A percentile compares a stretch with the other conserved stretches of the same genome.
Conservation (phyloP, 2,888 invertebrate species). For the Bimastos eiseni region DNA sequence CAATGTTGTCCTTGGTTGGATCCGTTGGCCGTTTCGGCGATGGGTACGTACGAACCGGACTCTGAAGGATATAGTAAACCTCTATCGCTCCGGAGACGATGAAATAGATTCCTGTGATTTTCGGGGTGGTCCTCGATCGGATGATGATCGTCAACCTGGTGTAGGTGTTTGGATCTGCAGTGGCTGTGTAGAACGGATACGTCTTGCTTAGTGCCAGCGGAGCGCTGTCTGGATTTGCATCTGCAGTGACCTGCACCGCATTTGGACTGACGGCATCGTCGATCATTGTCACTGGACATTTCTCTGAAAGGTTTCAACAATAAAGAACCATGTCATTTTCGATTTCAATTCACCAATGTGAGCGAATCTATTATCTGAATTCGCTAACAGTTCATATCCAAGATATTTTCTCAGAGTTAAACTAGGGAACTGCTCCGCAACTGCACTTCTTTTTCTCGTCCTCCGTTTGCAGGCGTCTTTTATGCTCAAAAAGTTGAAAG, state of each 20-base stretch:
- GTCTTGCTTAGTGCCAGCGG: background rate
- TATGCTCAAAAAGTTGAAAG: background rate
- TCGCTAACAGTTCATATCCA: background rate
- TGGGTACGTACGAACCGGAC: background rate
- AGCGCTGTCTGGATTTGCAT: conserved; percentile 22
- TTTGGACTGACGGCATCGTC: conserved; percentile 19
- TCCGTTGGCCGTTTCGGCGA: background rate
- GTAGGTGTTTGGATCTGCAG: background rate
- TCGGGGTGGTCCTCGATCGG: background rate
- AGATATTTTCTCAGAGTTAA: background rate
- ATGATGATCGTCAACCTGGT: background rate
- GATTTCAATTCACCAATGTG: background rate
- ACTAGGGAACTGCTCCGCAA: background rate
- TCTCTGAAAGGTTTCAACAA: conserved; percentile 15
- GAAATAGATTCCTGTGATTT: background rate
- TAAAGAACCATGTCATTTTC: background rate
- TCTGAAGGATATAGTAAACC: background rate
- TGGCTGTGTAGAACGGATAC: conserved; percentile 14
- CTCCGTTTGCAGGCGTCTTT: background rate
- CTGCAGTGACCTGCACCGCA: conserved; percentile 17
- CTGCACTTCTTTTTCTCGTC: background rate
- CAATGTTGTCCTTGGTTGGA: background rate
- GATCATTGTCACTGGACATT: conserved; percentile 8
- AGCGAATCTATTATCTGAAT: background rate
- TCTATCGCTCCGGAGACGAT: background rate